These are phyloP conservation scores for Metallyticus violacea DNA, from an alignment of 2,888 invertebrate species.

Conservation along the genomic window DNA sequence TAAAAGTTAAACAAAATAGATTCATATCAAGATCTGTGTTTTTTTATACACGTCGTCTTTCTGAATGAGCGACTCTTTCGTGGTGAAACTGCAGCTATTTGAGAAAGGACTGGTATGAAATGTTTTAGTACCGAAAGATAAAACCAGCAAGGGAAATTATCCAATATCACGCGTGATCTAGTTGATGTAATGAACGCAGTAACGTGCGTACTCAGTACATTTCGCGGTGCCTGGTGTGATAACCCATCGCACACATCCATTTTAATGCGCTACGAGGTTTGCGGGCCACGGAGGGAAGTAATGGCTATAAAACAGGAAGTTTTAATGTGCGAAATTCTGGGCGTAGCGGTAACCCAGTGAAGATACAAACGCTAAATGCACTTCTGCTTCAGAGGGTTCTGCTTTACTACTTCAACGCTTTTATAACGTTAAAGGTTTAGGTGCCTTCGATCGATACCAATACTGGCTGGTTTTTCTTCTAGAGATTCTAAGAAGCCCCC, in stretches of 20 bases:
- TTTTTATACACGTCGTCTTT: too few species aligned
- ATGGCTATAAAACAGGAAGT: neutral
- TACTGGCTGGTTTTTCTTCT: too few species aligned
- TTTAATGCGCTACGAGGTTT: neutral
- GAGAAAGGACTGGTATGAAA: too few species aligned
- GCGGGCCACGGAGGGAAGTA: neutral
- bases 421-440: too few species aligned
- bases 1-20: too few species aligned
- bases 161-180: neutral
- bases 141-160: neutral
- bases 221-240: neutral
- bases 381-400: neutral
- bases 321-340: neutral
- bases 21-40: too few species aligned
- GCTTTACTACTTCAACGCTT: neutral
- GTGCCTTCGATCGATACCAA: neutral
- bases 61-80: too few species aligned
- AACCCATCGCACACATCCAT: neutral
- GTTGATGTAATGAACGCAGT: too few species aligned
- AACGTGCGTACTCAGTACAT: neutral
- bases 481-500: neutral
- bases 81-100: neutral
- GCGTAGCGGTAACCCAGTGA: neutral
- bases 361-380: neutral
- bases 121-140: neutral